Conservation (phyloP, 1,140 invertebrate genomes). For the Zaprionus africanus region DNA sequence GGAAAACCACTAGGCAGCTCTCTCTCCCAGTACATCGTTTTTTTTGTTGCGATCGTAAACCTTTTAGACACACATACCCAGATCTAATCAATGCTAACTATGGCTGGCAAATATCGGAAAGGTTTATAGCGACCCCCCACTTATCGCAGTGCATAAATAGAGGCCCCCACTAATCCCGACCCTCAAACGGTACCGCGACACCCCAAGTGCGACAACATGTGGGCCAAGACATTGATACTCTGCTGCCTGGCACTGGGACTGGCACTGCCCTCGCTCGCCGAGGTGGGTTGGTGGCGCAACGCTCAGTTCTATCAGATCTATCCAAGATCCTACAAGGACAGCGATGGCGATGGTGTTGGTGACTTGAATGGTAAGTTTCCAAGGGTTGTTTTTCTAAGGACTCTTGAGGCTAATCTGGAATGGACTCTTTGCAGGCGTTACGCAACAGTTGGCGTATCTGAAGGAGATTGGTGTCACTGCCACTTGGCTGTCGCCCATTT, state of each 20-base stretch:
- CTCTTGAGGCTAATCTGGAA: too few species aligned
- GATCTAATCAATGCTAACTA: constrained; percentile 32
- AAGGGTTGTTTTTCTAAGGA: rapidly evolving
- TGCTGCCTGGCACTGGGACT: constrained; percentile 57
- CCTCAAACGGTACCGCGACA: constrained; percentile 22
- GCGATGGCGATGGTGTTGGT: constrained; percentile 90
- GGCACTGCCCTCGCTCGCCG: constrained; percentile 57
- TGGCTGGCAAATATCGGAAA: constrained; percentile 34
- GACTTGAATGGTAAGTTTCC: constrained; percentile 87
- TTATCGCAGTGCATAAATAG: constrained; percentile 70
- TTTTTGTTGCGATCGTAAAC: constrained; percentile 21
- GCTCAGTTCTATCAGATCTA: constrained; percentile 92
- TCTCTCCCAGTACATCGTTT: not conserved
- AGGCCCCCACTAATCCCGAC: constrained; percentile 46
- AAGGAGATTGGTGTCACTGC: constrained; percentile 88
- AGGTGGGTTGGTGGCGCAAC: constrained; percentile 89
- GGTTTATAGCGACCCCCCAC: constrained; percentile 32
- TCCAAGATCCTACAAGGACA: constrained; percentile 91
- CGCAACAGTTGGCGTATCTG: constrained; percentile 87
- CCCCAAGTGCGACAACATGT: constrained; percentile 28
- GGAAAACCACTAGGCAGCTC: constrained; percentile 3
- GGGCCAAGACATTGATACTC: constrained; percentile 57
- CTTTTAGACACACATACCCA: constrained; percentile 3
- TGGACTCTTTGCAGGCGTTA: constrained; percentile 85
- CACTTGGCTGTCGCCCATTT: constrained; percentile 88